Evolutionary conservation across 2,888 invertebrate species (phyloP).

Genomic region (Meiosimyza platycephala): DNA sequence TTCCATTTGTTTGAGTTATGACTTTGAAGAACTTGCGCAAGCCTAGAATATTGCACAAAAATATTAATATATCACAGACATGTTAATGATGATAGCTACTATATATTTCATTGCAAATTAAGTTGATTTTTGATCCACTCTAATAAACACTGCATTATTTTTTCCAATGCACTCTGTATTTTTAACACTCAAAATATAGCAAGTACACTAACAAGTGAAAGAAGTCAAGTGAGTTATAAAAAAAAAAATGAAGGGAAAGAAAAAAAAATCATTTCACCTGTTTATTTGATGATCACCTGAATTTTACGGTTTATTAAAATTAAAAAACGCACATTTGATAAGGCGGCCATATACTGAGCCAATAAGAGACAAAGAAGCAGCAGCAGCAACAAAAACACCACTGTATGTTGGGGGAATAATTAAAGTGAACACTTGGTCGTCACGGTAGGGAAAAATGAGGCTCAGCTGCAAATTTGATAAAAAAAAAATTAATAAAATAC

Average conservation of each 20-base stretch:
- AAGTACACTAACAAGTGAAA: slow-evolving; percentile 49
- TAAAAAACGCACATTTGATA: slow-evolving; percentile 34
- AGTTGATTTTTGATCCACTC: no score
- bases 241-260: slow-evolving; percentile 22
- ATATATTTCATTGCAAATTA: no score
- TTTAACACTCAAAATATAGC: neutral
- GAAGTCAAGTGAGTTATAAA: slow-evolving; percentile 49
- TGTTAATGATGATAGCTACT: no score
- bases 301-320: slow-evolving; percentile 42
- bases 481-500: slow-evolving; percentile 51
- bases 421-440: neutral
- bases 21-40: no score
- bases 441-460: neutral
- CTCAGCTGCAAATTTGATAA: slow-evolving; percentile 40
- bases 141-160: no score
- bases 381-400: neutral
- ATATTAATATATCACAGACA: no score
- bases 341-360: neutral
- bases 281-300: slow-evolving; percentile 41
- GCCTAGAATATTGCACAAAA: no score
- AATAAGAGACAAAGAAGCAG: neutral
- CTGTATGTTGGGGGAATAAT: neutral
- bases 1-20: no score
- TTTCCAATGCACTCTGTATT: no score
- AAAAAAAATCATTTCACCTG: slow-evolving; percentile 59